A percentile compares a stretch with the other conserved stretches of the same genome.
phyloP scores from a whole-genome alignment of 1,140 invertebrate species.

The Arctopsyche grandis region DNA sequence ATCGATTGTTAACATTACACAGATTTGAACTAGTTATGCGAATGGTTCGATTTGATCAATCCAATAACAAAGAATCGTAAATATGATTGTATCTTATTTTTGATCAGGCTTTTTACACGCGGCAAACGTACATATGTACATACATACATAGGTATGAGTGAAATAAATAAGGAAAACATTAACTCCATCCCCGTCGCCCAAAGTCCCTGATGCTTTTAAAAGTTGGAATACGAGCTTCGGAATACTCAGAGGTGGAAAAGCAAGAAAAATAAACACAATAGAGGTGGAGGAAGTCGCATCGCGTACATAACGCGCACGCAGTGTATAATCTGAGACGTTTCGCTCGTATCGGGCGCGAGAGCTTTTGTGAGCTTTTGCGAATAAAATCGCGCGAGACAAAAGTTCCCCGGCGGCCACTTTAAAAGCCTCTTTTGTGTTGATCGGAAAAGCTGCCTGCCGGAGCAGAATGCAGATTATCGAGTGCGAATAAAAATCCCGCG shows the following conservation, averaged over 20 bases:
- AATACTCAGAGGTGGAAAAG: background rate
- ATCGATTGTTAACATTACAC: too few species aligned
- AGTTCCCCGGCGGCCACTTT: conserved; percentile 25
- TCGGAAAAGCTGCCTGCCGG: conserved; percentile 4
- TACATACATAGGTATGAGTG: background rate
- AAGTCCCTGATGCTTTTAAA: background rate
- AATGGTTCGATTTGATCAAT: too few species aligned
- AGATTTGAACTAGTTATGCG: too few species aligned
- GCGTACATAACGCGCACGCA: background rate
- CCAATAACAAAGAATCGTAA: too few species aligned
- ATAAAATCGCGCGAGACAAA: conserved; percentile 27
- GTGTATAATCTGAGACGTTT: conserved; percentile 1
- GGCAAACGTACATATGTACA: background rate
- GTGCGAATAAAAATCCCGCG: too few species aligned
- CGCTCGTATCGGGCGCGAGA: background rate
- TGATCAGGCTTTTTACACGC: too few species aligned
- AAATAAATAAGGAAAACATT: too few species aligned
- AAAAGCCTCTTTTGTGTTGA: conserved; percentile 33
- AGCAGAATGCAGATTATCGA: conserved; percentile 6
- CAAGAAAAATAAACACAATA: conserved; percentile 9
- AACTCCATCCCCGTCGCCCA: too few species aligned
- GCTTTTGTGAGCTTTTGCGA: conserved; percentile 7
- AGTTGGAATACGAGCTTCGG: background rate
- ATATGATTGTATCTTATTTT: too few species aligned
- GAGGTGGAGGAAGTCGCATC: background rate